A percentile compares a stretch with the other conserved stretches of the same genome.
phyloP scores from a whole-genome alignment of 2,113 vertebrate species.

The Hemichromis elongatus region DNA sequence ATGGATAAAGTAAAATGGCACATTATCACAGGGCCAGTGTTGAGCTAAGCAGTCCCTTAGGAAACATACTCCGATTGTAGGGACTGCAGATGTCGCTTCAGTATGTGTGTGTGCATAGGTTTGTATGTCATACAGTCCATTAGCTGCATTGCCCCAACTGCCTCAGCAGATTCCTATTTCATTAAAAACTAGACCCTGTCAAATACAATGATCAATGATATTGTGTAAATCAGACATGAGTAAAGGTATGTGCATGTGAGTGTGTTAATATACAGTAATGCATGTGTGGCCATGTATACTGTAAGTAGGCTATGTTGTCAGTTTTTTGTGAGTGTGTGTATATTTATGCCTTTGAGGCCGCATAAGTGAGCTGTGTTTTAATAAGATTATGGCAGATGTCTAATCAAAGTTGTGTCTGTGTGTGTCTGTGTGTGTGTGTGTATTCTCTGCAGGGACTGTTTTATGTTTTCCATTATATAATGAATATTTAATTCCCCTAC shows the following conservation, averaged over 20 bases:
- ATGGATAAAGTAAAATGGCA: conserved; percentile 54
- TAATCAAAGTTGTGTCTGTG: not conserved
- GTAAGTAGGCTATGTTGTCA: not conserved
- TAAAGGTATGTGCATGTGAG: not conserved
- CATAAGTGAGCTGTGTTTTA: not conserved
- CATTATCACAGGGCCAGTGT: conserved; percentile 45
- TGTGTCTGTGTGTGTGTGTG: not conserved
- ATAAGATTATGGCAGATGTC: not conserved
- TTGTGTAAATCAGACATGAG: not conserved
- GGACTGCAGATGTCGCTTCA: conserved; percentile 33
- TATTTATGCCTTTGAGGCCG: not conserved
- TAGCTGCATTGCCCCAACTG: conserved; percentile 1
- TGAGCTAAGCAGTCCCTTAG: conserved; percentile 50
- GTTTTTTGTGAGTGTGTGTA: not conserved
- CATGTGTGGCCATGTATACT: not conserved
- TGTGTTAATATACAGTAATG: not conserved
- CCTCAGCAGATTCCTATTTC: conserved; percentile 38
- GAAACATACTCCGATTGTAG: conserved; percentile 26
- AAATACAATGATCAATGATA: conserved; percentile 38
- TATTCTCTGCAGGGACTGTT: not conserved
- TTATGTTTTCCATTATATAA: not conserved
- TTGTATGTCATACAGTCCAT: conserved; percentile 25
- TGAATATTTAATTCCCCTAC: not conserved
- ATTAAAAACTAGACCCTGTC: conserved; percentile 45
- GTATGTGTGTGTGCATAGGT: not conserved